phyloP scores from a whole-genome alignment of 2,113 vertebrate genomes.

The Seriola quinqueradiata region DNA sequence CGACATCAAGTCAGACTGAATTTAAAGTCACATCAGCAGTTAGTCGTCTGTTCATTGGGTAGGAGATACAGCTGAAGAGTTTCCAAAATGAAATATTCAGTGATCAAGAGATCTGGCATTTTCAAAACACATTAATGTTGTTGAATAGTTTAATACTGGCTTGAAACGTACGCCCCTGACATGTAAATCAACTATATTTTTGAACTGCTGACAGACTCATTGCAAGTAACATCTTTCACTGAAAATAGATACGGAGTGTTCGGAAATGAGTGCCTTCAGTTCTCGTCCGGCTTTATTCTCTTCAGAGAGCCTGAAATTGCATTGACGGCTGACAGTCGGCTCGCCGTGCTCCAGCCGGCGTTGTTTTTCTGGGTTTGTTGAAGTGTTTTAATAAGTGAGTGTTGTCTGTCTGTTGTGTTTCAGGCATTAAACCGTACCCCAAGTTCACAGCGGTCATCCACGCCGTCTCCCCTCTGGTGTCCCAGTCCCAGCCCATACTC shows the following conservation, averaged over 20 bases:
- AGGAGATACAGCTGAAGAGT: constrained; percentile 41
- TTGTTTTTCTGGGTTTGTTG: constrained; percentile 2
- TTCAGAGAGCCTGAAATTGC: constrained; percentile 22
- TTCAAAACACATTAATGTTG: constrained; percentile 58
- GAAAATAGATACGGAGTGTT: constrained; percentile 36
- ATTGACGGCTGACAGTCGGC: constrained; percentile 18
- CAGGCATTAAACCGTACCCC: constrained; percentile 93
- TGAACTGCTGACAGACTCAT: constrained; percentile 28
- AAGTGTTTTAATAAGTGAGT: not conserved
- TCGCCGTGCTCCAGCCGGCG: not conserved
- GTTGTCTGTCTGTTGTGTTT: constrained; percentile 63
- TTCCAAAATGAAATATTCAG: constrained; percentile 62
- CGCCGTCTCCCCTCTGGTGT: constrained; percentile 96
- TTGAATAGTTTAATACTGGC: constrained; percentile 55
- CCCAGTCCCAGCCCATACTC: constrained; percentile 98
- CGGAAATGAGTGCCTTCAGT: constrained; percentile 8
- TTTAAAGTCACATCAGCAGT: constrained; percentile 67
- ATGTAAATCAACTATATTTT: constrained; percentile 41
- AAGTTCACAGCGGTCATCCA: constrained; percentile 99
- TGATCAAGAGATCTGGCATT: constrained; percentile 61
- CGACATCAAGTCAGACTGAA: constrained; percentile 49
- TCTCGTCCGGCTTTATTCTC: not conserved
- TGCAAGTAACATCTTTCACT: constrained; percentile 11
- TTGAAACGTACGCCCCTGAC: constrained; percentile 31
- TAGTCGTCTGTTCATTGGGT: constrained; percentile 38